Evolutionary conservation across 2,888 invertebrate genomes (phyloP).

Genomic region (Portevinia maculata): DNA sequence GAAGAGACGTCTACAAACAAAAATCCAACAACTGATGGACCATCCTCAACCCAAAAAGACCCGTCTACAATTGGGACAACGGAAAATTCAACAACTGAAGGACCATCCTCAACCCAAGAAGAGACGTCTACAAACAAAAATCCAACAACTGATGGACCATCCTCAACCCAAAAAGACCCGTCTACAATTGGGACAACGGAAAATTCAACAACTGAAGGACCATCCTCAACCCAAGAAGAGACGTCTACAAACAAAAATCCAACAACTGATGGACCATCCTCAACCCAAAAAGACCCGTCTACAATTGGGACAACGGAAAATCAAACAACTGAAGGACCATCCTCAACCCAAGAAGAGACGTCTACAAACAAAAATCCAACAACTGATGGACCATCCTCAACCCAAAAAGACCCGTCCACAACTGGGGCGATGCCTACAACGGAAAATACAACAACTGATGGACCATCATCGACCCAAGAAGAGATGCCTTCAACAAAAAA

Average conservation of each 20-base stretch:
- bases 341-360: neutral
- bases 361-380: neutral
- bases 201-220: neutral
- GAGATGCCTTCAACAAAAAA: neutral
- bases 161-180: neutral
- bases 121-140: neutral
- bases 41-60: neutral
- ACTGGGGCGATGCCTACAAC: neutral
- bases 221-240: neutral
- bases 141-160: neutral
- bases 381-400: neutral
- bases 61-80: too few relatives aligned
- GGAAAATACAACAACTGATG: neutral
- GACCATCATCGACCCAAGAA: neutral
- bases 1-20: neutral
- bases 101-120: neutral
- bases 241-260: neutral
- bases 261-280: neutral
- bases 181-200: too few relatives aligned
- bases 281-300: neutral
- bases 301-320: neutral
- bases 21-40: neutral
- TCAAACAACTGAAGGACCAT: neutral
- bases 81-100: neutral
- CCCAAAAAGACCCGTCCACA: neutral